A percentile compares a stretch with the other conserved stretches of the same genome.
These are phyloP conservation scores for Pachycephala philippinensis DNA, from an alignment of 2,113 vertebrate species.

Conservation along the genomic window DNA sequence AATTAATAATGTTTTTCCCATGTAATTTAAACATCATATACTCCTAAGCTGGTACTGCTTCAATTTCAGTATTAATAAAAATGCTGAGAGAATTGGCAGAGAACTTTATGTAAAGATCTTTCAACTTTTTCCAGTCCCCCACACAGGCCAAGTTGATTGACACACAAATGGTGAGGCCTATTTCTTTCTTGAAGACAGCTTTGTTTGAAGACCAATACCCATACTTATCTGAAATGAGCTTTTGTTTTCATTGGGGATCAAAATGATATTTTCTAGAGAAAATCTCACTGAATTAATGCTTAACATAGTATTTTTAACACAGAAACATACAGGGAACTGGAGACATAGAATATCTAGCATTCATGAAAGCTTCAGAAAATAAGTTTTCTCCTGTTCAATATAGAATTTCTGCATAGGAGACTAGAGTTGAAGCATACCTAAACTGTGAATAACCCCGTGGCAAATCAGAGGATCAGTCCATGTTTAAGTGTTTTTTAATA, in stretches of 20 bases:
- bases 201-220: not conserved
- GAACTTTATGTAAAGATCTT: not conserved
- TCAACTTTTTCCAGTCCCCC: not conserved
- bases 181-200: not conserved
- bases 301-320: not conserved
- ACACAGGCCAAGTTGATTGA: not conserved
- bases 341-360: not conserved
- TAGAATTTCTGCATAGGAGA: not conserved
- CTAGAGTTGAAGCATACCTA: not conserved
- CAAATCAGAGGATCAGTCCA: accelerated
- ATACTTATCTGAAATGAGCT: not conserved
- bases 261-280: not conserved
- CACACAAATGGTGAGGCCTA: not conserved
- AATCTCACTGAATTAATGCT: accelerated
- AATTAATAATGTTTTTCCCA: not conserved
- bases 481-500: not conserved
- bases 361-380: not conserved
- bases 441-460: not conserved
- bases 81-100: not conserved
- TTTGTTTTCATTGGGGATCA: not conserved
- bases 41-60: not conserved
- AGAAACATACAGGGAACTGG: not conserved
- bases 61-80: not conserved
- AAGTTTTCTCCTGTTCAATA: not conserved
- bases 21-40: not conserved